Evolutionary conservation across 2,113 vertebrate species (phyloP), one percentile per base, ranked within the genome.

Genomic region (Edolisoma coerulescens): DNA sequence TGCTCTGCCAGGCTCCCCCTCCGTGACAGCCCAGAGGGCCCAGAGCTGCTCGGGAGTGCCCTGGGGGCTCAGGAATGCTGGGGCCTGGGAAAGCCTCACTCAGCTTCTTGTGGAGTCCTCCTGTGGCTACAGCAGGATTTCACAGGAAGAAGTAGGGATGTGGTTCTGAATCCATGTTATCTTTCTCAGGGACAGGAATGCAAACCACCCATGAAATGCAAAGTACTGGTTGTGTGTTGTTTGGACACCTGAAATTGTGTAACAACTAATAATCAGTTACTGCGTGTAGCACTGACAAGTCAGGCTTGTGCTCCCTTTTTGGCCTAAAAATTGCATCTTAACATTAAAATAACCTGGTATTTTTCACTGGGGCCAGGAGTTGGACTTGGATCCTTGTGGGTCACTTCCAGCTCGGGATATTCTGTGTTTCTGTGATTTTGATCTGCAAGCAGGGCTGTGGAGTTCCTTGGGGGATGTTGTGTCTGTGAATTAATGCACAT

Each of bases 161-260:
- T 54, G 56, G 71, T 87, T 93, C 32, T 89, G 90, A 94, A 88
- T 86, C 87, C 93, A 71, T 81, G 80, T 74, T 88, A 45, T 82
- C 90, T 93, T 92, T 78, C 83, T 84, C 92, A 90, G 85, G 74
- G 68, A 39, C 35, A 39, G 13, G 42, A 91, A 37, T 50, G 33
- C 82, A 42, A 75, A 79, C 26, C 57, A 90, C 35, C 92, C 92
- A 78, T 56, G 95, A 96, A 96, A 90, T 95, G 95, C 92, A 95
- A 78, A 93, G 88, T 78, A 33, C 54, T n/a, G 52, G 3, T n/a
- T 71, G 64, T 74, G 45, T 93, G 94, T 90, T 71, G 24, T 27
- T 56, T 50, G 74, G 52, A 28, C 32, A 27, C 68, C 44, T 81
- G 42, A 22, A 60, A 7, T 18, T 26, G 44, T 74, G 47, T 80